Evolutionary conservation across 2,113 vertebrate genomes (phyloP).

Genomic region (Pachyramphus minor): DNA sequence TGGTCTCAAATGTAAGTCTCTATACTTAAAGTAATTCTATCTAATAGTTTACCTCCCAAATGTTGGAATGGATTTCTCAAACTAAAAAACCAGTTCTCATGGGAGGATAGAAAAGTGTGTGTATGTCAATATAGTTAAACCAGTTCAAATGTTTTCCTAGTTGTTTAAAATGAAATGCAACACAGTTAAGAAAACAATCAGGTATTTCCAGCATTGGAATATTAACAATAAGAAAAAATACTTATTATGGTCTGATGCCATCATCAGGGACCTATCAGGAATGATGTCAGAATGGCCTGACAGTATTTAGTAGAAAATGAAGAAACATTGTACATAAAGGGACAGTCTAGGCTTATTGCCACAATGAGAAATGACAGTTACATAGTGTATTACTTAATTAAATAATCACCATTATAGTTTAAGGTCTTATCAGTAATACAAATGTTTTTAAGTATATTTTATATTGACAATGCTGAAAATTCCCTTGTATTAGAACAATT

Average conservation of each 20-base stretch:
- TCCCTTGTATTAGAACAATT: background rate
- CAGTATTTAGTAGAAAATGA: background rate
- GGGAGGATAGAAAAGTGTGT: background rate
- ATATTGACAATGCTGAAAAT: background rate
- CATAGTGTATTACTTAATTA: background rate
- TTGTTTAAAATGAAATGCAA: background rate
- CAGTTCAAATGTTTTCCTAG: background rate
- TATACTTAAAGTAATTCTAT: background rate
- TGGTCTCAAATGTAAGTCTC: background rate
- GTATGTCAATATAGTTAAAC: background rate
- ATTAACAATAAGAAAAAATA: background rate
- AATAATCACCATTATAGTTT: background rate
- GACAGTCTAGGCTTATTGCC: background rate
- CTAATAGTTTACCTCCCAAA: background rate
- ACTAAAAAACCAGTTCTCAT: background rate
- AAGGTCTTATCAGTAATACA: background rate
- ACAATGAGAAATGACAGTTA: background rate
- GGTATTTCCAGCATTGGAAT: background rate
- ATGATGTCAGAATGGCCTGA: background rate
- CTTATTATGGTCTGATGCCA: background rate
- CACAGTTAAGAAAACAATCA: constrained; percentile 22
- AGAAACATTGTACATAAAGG: background rate
- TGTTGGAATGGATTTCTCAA: background rate
- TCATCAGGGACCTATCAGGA: background rate
- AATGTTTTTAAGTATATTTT: background rate